Conservation (phyloP, 2,797 vertebrate species). For the Peromyscus aztecus region DNA sequence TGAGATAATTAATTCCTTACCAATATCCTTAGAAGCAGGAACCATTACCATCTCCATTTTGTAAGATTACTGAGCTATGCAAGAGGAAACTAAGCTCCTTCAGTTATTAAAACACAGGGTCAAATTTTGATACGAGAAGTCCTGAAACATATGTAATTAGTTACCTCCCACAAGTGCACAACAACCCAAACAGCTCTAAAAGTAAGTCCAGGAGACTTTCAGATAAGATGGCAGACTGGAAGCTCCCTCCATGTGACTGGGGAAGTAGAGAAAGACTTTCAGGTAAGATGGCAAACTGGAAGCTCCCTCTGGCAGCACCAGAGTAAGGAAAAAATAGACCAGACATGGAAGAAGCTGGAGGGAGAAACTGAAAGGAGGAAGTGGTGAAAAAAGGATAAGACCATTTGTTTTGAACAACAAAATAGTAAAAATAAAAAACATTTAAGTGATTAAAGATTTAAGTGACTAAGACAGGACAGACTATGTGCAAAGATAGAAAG, state of each 20-base stretch:
- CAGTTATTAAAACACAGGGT: not conserved
- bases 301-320: not conserved
- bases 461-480: not conserved
- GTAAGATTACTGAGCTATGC: not conserved
- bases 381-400: not conserved
- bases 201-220: not conserved
- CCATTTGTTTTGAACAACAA: not conserved
- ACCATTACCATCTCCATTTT: not conserved
- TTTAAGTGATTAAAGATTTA: not conserved
- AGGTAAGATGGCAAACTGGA: too few relatives aligned
- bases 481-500: not conserved
- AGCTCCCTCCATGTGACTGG: not conserved
- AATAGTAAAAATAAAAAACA: not conserved
- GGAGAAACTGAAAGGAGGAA: not conserved
- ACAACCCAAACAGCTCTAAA: not conserved
- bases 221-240: not conserved
- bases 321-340: not conserved
- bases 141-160: not conserved
- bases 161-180: not conserved
- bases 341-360: not conserved
- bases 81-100: not conserved
- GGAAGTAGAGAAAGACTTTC: not conserved
- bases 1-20: conserved; percentile 7
- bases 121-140: not conserved
- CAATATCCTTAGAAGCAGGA: not conserved